A percentile compares a stretch with the other conserved stretches of the same genome.
phyloP scores from a whole-genome alignment of 2,888 invertebrate genomes.

The Euplexia lucipara region DNA sequence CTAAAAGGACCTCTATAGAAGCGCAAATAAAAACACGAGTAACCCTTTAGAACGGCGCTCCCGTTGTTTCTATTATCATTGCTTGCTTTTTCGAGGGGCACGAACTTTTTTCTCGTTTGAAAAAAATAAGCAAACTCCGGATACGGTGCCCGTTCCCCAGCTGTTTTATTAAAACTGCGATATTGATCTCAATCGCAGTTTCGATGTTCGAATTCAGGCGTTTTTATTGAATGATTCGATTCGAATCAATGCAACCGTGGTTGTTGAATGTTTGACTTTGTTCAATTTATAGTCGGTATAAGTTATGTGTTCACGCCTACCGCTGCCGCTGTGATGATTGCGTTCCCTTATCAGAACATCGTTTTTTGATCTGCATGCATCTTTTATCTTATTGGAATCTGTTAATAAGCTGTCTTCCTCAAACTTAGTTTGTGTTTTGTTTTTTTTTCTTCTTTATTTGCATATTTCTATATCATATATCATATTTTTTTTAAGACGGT shows the following conservation, averaged over 20 bases:
- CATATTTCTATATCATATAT: not conserved
- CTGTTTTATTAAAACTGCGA: conserved; percentile 90
- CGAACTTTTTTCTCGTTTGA: conserved; percentile 76
- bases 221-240: conserved; percentile 84
- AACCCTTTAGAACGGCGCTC: conserved; percentile 84
- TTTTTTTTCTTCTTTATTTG: conserved; percentile 10
- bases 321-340: conserved; percentile 78
- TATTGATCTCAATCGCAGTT: conserved; percentile 85
- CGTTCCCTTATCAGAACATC: conserved; percentile 78
- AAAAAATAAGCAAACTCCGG: conserved; percentile 85
- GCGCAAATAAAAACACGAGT: conserved; percentile 86
- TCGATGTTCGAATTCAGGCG: conserved; percentile 69
- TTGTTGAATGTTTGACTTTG: conserved; percentile 84
- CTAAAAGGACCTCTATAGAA: conserved; percentile 78
- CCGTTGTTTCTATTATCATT: conserved; percentile 89
- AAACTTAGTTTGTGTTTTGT: conserved; percentile 23
- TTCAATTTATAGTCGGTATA: conserved; percentile 84
- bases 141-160: conserved; percentile 85
- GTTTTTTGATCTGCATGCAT: conserved; percentile 68
- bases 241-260: conserved; percentile 76
- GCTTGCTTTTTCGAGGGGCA: conserved; percentile 83
- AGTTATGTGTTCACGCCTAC: conserved; percentile 83
- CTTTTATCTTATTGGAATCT: conserved; percentile 63
- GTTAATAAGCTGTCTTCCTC: conserved; percentile 23
- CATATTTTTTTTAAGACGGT: too few species aligned